Evolutionary conservation across 1,140 invertebrate genomes (phyloP), one percentile per base, ranked within the genome.

Genomic region (Colletes gigas): DNA sequence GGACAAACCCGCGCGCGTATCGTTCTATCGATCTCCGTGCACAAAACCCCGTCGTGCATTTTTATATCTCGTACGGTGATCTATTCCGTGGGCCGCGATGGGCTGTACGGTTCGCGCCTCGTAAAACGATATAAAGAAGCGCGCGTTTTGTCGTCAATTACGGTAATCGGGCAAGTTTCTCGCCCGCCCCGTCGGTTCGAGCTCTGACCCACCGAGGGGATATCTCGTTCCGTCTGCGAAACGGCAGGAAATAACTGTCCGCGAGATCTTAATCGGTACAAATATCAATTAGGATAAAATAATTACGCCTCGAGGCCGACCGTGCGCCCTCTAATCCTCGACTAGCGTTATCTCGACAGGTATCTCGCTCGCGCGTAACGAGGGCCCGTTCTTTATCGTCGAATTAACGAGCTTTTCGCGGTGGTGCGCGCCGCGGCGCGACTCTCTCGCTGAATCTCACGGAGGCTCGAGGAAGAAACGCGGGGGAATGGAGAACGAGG

Each of bases 341-440:
- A 21, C 39, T 54, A 52, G 52, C 59, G 70, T 73, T 80, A 80
- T 80, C 78, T 65, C 41, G 78, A 80, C 71, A 74, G 63, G 59
- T 60, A 74, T 74, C 60, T 57, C 17, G 47, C 19, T 41, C 17
- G 63, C 47, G 68, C 41, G 63, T 68, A 63, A 65, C 67, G 82
- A 62, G 21, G 52, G 9, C 47, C 19, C 73, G 82, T 83, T 69
- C 82, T 72, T 85, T 84, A 85, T 84, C 83, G 78, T 76, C 67
- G 83, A 72, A 83, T 85, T 84, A 84, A 85, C 83, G 82, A 71
- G 73, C 39, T 54, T 79, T 80, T 80, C 82, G 57, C 71, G 77
- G 21, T 19, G 69, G 47, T 69, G 39, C 50, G 70, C 39, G 30
- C 30, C 30, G 30, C 30, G 30, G 30, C 30, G 30, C 17, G 52